Evolutionary conservation across 2,113 vertebrate species (phyloP).

Genomic region (Trichechus manatus): DNA sequence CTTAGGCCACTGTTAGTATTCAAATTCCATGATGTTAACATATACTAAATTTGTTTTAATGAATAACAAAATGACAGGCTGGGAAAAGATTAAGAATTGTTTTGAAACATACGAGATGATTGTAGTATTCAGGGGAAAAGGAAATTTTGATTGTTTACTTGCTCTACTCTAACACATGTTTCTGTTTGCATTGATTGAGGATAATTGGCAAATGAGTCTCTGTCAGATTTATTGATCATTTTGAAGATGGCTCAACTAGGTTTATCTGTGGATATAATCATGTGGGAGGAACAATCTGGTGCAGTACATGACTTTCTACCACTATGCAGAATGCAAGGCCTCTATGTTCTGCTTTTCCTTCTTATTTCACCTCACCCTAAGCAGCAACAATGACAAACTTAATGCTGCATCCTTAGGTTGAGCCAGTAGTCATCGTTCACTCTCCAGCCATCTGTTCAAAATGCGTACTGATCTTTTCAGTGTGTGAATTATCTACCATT

Average conservation of each 20-base stretch:
- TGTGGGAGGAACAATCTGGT: not conserved
- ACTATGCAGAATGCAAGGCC: not conserved
- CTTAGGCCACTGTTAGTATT: not conserved
- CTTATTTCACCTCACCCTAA: not conserved
- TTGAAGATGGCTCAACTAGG: constrained; percentile 43
- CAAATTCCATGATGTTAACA: not conserved
- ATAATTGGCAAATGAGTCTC: constrained; percentile 72
- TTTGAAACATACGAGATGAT: constrained; percentile 27
- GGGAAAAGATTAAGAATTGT: constrained; percentile 6
- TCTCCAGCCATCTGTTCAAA: not conserved
- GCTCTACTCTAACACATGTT: not conserved
- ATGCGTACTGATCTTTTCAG: not conserved
- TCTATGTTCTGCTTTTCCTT: not conserved
- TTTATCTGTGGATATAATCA: constrained; percentile 13
- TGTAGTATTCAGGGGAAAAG: not conserved
- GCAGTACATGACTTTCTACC: not conserved
- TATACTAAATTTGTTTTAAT: not conserved
- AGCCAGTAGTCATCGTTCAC: not conserved
- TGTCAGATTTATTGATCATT: constrained; percentile 70
- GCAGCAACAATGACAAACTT: not conserved
- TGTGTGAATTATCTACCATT: not conserved
- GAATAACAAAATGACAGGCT: not conserved
- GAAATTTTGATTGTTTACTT: constrained; percentile 27
- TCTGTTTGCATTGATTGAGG: constrained; percentile 32
- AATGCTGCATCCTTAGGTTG: not conserved